phyloP scores from a whole-genome alignment of 2,797 vertebrate genomes.

The Strix occidentalis region DNA sequence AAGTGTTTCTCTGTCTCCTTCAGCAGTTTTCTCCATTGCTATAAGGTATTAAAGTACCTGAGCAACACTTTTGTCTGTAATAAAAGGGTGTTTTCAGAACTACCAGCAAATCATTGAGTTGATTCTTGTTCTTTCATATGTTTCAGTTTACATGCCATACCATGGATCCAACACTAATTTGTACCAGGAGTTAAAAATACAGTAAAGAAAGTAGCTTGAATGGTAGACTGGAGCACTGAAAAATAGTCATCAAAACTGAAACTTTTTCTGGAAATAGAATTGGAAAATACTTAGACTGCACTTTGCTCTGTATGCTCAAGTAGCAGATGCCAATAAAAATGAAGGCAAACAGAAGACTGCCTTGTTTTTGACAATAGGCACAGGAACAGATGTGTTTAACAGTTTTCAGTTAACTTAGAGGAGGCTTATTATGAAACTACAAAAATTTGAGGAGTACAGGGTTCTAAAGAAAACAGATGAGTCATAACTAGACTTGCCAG shows the following conservation, averaged over 20 bases:
- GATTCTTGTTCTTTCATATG: not conserved
- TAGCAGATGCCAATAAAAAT: conserved; percentile 27
- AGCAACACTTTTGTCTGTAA: not conserved
- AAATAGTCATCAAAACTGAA: not conserved
- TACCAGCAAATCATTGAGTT: not conserved
- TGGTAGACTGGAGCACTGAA: not conserved
- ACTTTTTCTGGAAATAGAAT: conserved; percentile 28
- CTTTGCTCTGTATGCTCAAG: not conserved
- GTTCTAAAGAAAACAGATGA: conserved; percentile 45
- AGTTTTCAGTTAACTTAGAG: conserved; percentile 25
- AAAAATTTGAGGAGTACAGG: conserved; percentile 4
- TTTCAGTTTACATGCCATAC: not conserved
- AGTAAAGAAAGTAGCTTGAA: not conserved
- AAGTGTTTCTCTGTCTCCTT: not conserved
- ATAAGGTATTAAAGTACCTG: not conserved
- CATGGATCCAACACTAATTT: not conserved
- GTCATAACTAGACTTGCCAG: conserved; percentile 31
- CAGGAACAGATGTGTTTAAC: conserved; percentile 42
- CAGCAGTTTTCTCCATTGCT: not conserved
- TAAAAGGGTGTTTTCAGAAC: not conserved
- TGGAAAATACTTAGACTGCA: conserved; percentile 39
- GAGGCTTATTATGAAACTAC: conserved; percentile 36
- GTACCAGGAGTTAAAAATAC: not conserved
- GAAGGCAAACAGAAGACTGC: conserved; percentile 31
- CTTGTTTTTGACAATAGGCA: conserved; percentile 44